A percentile compares a stretch with the other conserved stretches of the same genome.
phyloP scores from a whole-genome alignment of 2,797 vertebrate species.

The Varecia variegata region DNA sequence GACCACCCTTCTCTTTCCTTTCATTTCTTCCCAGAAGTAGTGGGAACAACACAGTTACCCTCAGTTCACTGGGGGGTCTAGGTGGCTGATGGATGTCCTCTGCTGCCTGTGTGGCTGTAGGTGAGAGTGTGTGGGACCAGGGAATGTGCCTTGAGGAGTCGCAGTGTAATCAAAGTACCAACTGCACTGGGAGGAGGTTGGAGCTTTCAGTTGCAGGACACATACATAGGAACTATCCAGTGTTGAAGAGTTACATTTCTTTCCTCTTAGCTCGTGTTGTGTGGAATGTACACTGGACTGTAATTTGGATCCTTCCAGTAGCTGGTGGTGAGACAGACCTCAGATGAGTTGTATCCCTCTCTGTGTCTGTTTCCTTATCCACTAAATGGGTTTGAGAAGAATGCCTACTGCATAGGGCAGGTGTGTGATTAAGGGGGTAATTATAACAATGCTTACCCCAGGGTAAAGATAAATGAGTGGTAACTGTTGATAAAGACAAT shows the following conservation, averaged over 20 bases:
- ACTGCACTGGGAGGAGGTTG: no score
- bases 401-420: not conserved
- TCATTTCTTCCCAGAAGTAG: not conserved
- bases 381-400: not conserved
- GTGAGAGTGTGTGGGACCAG: not conserved
- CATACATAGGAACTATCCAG: not conserved
- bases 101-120: accelerated
- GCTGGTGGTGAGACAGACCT: not conserved
- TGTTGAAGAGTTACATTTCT: not conserved
- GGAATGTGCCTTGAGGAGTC: not conserved
- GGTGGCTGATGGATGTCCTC: no score
- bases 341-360: not conserved
- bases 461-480: not conserved
- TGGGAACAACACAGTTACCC: not conserved
- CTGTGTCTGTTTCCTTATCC: not conserved
- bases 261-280: not conserved
- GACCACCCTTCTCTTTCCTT: not conserved
- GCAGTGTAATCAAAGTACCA: no score
- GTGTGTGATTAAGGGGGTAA: not conserved
- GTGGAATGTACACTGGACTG: no score
- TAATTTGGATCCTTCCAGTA: not conserved
- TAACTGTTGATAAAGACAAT: not conserved
- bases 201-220: not conserved
- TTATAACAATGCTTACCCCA: not conserved
- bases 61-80: not conserved